Percentiles rank a stretch among this genome's conserved stretches.
These are phyloP conservation scores for Hirudinaria manillensis DNA, from an alignment of 2,888 invertebrate genomes.

Conservation along the genomic window DNA sequence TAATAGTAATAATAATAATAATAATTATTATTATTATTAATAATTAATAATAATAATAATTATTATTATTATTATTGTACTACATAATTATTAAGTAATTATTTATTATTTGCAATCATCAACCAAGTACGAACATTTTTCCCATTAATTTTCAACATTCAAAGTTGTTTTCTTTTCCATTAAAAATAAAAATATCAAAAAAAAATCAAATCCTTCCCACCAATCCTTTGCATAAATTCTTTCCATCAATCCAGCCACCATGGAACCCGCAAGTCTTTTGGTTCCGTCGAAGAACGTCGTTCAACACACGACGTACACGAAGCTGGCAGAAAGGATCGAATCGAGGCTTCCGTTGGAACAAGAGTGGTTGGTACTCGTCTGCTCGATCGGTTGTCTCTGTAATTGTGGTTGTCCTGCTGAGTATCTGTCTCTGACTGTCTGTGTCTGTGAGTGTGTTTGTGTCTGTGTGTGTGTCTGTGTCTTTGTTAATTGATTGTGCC, in stretches of 20 bases:
- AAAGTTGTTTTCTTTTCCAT: too few species aligned
- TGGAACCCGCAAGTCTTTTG: neutral
- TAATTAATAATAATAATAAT: too few species aligned
- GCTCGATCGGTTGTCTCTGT: neutral
- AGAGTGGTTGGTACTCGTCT: constrained; percentile 13
- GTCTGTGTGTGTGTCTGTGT: neutral
- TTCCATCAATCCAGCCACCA: too few species aligned
- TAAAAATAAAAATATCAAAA: too few species aligned
- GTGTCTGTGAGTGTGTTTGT: neutral
- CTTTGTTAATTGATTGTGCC: neutral
- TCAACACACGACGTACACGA: neutral
- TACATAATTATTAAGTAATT: too few species aligned
- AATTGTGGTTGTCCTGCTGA: neutral
- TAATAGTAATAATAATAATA: neutral
- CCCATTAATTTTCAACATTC: too few species aligned
- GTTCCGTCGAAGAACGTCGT: constrained; percentile 1
- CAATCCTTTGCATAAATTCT: too few species aligned
- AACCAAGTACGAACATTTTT: too few species aligned
- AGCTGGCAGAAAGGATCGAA: constrained; percentile 23
- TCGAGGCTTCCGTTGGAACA: constrained; percentile 21
- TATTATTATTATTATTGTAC: too few species aligned
- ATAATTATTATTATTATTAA: constrained; percentile 15
- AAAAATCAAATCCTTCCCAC: too few species aligned
- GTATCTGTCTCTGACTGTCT: neutral
- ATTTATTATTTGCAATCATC: too few species aligned